Evolutionary conservation across 1,140 invertebrate genomes (phyloP).

Genomic region (Philopotamus ludificatus): DNA sequence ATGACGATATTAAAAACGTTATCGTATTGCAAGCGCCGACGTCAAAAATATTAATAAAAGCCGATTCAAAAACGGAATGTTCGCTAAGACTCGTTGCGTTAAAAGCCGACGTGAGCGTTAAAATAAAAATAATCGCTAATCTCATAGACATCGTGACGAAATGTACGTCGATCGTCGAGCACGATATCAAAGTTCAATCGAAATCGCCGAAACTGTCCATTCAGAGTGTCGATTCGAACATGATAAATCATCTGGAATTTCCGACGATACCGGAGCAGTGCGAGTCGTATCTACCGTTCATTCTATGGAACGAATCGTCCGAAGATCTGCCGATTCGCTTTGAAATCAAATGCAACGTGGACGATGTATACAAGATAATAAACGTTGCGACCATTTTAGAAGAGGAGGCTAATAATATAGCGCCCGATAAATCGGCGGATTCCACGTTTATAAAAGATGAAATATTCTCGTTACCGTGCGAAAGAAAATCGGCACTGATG

Average conservation of each 20-base stretch:
- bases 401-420: slow-evolving; percentile 15
- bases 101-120: slow-evolving; percentile 18
- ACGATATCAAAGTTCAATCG: slow-evolving; percentile 19
- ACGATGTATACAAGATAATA: slow-evolving; percentile 21
- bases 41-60: slow-evolving; percentile 31
- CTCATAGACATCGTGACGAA: slow-evolving; percentile 35
- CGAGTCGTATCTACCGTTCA: slow-evolving; percentile 25
- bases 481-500: slow-evolving; percentile 24
- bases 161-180: slow-evolving; percentile 20
- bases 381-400: slow-evolving; percentile 18
- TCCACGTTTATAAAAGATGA: slow-evolving; percentile 6
- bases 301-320: slow-evolving; percentile 30
- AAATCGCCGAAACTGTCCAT: slow-evolving; percentile 24
- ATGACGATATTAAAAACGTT: slow-evolving; percentile 22
- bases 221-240: slow-evolving; percentile 4
- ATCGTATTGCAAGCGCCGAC: slow-evolving; percentile 25
- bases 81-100: slow-evolving; percentile 15
- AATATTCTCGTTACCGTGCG: slow-evolving; percentile 14
- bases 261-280: slow-evolving; percentile 25
- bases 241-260: slow-evolving; percentile 21
- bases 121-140: slow-evolving; percentile 20
- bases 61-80: slow-evolving; percentile 27
- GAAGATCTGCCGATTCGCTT: slow-evolving; percentile 30
- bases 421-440: slow-evolving; percentile 2
- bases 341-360: slow-evolving; percentile 11